Evolutionary conservation across 2,888 invertebrate species (phyloP).

Genomic region (Agrotis clavis): DNA sequence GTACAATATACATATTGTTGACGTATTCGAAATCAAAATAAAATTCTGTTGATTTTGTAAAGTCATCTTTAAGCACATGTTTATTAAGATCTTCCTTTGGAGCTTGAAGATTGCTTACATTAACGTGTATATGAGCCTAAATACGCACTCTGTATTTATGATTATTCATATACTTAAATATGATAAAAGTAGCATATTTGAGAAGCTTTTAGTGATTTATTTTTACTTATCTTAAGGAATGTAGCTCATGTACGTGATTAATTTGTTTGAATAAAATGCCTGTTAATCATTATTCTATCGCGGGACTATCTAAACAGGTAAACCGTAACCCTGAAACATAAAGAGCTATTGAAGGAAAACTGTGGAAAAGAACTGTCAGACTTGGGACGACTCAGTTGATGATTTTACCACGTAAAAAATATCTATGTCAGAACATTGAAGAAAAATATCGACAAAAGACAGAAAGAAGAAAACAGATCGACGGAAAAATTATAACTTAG

Average conservation of each 20-base stretch:
- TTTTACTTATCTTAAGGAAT: background rate
- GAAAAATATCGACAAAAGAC: too few relatives aligned
- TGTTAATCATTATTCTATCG: too few relatives aligned
- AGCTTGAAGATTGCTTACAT: slow-evolving; percentile 2
- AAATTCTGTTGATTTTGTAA: slow-evolving; percentile 2
- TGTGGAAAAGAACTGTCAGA: too few relatives aligned
- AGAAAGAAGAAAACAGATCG: too few relatives aligned
- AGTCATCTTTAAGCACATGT: slow-evolving; percentile 5
- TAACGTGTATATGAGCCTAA: slow-evolving; percentile 26
- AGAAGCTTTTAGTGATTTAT: slow-evolving; percentile 4
- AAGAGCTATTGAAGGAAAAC: too few relatives aligned
- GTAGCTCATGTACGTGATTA: too few relatives aligned
- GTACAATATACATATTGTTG: background rate
- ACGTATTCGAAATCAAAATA: background rate
- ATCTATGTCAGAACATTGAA: too few relatives aligned
- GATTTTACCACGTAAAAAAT: too few relatives aligned
- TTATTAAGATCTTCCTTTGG: slow-evolving; percentile 10
- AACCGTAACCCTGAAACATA: too few relatives aligned
- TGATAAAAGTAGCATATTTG: slow-evolving; percentile 24
- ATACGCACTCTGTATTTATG: slow-evolving; percentile 5
- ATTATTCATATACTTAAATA: slow-evolving; percentile 47
- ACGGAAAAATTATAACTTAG: too few relatives aligned
- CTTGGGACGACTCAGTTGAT: too few relatives aligned
- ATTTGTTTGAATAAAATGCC: background rate
- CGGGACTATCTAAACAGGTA: too few relatives aligned